Evolutionary conservation across 2,113 vertebrate genomes (phyloP).

Genomic region (Lathamus discolor): DNA sequence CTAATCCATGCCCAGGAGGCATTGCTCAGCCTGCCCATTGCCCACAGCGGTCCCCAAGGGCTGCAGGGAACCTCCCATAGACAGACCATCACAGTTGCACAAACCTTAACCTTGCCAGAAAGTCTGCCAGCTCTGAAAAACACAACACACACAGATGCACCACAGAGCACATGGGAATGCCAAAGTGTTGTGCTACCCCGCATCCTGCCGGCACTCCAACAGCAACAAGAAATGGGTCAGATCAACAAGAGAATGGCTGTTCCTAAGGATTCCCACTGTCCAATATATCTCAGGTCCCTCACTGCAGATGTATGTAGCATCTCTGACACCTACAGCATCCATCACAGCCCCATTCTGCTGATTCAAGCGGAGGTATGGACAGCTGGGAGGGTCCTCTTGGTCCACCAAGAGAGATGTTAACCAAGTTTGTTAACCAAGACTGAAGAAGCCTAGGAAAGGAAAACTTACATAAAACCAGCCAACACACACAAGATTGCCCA

Average conservation of each 20-base stretch:
- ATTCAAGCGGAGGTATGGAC: not conserved
- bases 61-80: not conserved
- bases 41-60: too few relatives aligned
- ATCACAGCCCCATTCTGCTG: not conserved
- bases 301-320: not conserved
- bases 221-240: not conserved
- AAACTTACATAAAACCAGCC: not conserved
- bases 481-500: not conserved
- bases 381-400: not conserved
- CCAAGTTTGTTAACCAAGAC: not conserved
- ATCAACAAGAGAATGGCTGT: not conserved
- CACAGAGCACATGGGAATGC: not conserved
- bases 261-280: not conserved
- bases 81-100: not conserved
- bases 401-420: not conserved
- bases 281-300: not conserved
- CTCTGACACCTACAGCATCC: not conserved
- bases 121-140: not conserved
- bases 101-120: not conserved
- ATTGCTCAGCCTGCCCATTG: not conserved
- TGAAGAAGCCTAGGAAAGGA: not conserved
- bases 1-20: not conserved
- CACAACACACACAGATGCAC: rapidly evolving
- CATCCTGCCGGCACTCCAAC: rapidly evolving
- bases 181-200: rapidly evolving